Evolutionary conservation across 2,888 invertebrate species (phyloP), one percentile per base, ranked within the genome.

Genomic region (Temnothorax unifasciatus): DNA sequence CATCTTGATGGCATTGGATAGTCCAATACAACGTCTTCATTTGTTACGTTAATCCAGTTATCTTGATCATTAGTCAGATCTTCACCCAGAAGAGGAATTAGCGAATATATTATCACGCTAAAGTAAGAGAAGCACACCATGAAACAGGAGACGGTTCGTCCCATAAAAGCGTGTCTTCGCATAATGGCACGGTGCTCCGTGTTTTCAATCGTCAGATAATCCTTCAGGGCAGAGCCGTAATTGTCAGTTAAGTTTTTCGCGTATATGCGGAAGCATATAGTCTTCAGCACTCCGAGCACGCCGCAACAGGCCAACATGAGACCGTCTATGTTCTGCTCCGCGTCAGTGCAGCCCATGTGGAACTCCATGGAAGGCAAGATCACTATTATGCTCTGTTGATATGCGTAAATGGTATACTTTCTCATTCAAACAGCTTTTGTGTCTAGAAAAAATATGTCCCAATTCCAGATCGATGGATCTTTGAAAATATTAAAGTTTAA

Each of bases 1-100:
- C 79, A 79, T 79, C 74, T 73, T 8, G 79, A 79, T 21, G 79
- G 79, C 15, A 79, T 79, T n/a, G 73, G 57, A n/a, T 79, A 79
- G 0, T 73, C 74, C 11, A 79, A 47, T 9, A 38, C 9, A 15
- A 2, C 1, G 5, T 71, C 57, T 5, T 79, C 59, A 38, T 25
- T 21, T 25, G 79, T 79, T 50, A 25, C 13, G 13, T 79, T 79
- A 3, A 79, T 41, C 8, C 47, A 34, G 4, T 13, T 13, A 47
- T 21, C 18, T 59, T 73, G 38, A 6, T 47, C 4, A 47, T 47
- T n/a, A 25, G 1, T 15, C n/a, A 25, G 59, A 9, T 57, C 13
- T 25, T 79, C 59, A 13, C 13, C 74, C 59, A 79, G 25, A 38
- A 79, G 59, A 15, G 79, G 79, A 21, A 79, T 50, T 21, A 79